phyloP scores from a whole-genome alignment of 2,797 vertebrate genomes.

The Dendrocincla fuliginosa region DNA sequence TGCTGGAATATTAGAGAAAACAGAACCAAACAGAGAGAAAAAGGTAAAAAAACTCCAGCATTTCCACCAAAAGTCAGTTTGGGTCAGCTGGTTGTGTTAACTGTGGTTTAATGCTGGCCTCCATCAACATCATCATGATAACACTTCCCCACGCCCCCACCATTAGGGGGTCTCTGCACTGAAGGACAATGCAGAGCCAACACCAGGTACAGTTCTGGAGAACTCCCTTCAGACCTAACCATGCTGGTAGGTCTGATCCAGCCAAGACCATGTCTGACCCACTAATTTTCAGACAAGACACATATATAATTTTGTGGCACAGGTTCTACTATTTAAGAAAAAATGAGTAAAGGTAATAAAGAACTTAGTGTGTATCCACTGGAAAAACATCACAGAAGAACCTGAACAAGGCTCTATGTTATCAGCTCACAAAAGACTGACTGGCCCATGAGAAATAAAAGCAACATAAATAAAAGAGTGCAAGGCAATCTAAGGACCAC shows the following conservation, averaged over 20 bases:
- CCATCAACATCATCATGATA: background rate
- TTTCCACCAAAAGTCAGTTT: background rate
- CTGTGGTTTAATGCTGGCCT: background rate
- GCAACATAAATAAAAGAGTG: background rate
- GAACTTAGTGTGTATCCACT: background rate
- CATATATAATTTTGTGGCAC: background rate
- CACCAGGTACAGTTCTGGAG: background rate
- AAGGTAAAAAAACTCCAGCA: background rate
- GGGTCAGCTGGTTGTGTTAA: background rate
- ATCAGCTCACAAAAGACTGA: background rate
- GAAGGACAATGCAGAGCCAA: background rate
- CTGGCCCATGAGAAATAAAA: background rate
- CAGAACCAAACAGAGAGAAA: background rate
- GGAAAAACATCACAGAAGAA: background rate
- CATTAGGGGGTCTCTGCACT: background rate
- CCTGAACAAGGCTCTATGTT: background rate
- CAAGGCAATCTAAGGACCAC: background rate
- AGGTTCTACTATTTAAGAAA: background rate
- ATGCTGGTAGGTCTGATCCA: background rate
- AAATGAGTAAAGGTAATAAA: background rate
- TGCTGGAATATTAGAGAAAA: background rate
- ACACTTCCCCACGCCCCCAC: accelerated
- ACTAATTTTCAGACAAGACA: background rate
- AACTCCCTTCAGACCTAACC: background rate
- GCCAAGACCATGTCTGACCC: background rate